phyloP scores from a whole-genome alignment of 2,888 invertebrate species.

The Spisula solida region DNA sequence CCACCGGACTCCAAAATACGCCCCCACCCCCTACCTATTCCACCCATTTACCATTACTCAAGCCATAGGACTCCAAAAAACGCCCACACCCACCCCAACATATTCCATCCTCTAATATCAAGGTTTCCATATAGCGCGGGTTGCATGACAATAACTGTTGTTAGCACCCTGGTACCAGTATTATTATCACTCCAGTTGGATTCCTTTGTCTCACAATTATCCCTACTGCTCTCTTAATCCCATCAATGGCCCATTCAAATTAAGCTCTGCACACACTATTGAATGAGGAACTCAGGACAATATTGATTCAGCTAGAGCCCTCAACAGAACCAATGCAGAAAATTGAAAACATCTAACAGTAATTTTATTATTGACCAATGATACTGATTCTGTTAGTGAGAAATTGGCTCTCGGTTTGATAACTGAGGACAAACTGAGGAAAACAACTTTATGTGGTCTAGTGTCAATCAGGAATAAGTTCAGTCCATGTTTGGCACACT shows the following conservation, averaged over 20 bases:
- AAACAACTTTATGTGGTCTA: slow-evolving; percentile 6
- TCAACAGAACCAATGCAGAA: slow-evolving; percentile 5
- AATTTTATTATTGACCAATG: slow-evolving; percentile 29
- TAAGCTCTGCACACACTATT: slow-evolving; percentile 63
- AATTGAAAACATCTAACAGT: slow-evolving; percentile 25
- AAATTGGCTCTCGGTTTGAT: slow-evolving; percentile 10
- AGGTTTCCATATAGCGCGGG: neutral
- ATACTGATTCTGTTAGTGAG: slow-evolving; percentile 25
- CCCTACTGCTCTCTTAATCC: slow-evolving; percentile 77
- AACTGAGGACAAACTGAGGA: neutral
- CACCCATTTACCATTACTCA: neutral
- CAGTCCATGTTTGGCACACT: neutral
- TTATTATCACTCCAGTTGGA: slow-evolving; percentile 74
- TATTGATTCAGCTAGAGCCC: slow-evolving; percentile 50
- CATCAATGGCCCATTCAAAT: slow-evolving; percentile 74
- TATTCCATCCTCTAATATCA: neutral
- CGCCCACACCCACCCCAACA: too few species aligned
- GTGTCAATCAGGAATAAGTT: neutral
- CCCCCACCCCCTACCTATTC: neutral
- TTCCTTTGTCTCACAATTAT: slow-evolving; percentile 77
- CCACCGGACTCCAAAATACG: neutral
- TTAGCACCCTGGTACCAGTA: slow-evolving; percentile 58
- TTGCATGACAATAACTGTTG: slow-evolving; percentile 31
- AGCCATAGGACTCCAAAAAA: neutral
- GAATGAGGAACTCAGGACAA: slow-evolving; percentile 68